Evolutionary conservation across 2,888 invertebrate genomes (phyloP).

Genomic region (Dendrolimus houi): DNA sequence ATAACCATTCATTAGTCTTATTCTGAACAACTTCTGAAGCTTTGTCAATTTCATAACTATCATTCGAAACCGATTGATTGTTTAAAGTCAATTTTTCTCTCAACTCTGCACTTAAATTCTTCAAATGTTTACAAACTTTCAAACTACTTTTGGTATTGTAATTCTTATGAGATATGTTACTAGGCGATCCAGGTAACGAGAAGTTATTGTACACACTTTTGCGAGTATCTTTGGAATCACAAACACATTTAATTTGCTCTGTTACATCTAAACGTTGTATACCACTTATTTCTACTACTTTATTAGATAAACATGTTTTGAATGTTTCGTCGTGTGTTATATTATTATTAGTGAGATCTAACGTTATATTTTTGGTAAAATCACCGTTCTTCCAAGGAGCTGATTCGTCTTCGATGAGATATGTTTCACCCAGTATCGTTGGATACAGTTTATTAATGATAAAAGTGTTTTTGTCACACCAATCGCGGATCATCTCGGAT

Average conservation of each 20-base stretch:
- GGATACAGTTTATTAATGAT: conserved; percentile 63
- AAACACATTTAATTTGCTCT: conserved; percentile 17
- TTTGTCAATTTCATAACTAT: conserved; percentile 42
- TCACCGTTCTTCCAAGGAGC: conserved; percentile 34
- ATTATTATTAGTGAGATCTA: conserved; percentile 33
- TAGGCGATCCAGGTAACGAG: conserved; percentile 60
- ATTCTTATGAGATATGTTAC: conserved; percentile 50
- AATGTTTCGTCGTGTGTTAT: conserved; percentile 35
- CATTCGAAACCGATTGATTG: conserved; percentile 27
- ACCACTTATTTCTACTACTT: conserved; percentile 49
- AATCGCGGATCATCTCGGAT: conserved; percentile 58
- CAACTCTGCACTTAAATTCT: conserved; percentile 4
- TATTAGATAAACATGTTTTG: conserved; percentile 48
- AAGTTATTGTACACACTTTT: conserved; percentile 60
- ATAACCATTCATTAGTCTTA: conserved; percentile 55
- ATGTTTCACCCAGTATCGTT: conserved; percentile 56
- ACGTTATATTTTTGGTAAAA: conserved; percentile 33
- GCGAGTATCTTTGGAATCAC: conserved; percentile 6
- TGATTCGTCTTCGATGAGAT: conserved; percentile 45
- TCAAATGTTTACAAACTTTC: conserved; percentile 26
- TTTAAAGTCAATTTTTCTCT: neutral
- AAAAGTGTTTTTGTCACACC: conserved; percentile 59
- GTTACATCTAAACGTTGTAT: conserved; percentile 38
- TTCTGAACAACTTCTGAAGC: conserved; percentile 55
- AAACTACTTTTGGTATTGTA: conserved; percentile 53